Conservation (phyloP, 2,113 vertebrate species). For the Mesoclemmys tuberculata region DNA sequence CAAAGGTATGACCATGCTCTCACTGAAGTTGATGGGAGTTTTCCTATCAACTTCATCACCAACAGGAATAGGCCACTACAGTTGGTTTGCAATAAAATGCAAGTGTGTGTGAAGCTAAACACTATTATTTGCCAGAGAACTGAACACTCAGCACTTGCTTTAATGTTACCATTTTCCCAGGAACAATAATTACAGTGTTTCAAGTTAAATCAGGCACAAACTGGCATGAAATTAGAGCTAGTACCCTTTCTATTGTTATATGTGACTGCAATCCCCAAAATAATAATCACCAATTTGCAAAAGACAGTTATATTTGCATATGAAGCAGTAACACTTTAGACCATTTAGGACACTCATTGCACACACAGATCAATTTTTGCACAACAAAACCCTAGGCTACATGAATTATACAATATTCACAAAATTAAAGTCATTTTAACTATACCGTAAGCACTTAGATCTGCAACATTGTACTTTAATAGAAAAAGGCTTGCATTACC, state of each 20-base stretch:
- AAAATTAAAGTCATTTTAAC: neutral
- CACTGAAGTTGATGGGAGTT: fast-evolving
- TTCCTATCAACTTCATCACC: neutral
- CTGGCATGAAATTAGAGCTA: neutral
- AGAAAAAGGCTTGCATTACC: neutral
- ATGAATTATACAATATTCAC: neutral
- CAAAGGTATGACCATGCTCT: neutral
- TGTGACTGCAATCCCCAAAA: fast-evolving
- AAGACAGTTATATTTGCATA: neutral
- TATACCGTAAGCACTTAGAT: neutral
- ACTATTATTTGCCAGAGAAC: neutral
- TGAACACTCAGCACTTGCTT: neutral
- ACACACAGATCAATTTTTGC: neutral
- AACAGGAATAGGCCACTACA: neutral
- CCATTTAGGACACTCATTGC: too few species aligned
- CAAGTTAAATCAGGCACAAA: neutral
- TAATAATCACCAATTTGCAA: neutral
- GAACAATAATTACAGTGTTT: neutral
- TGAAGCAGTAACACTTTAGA: neutral
- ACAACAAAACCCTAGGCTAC: neutral
- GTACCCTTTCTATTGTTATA: neutral
- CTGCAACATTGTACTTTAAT: neutral
- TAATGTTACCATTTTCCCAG: neutral
- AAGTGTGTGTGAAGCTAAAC: neutral
- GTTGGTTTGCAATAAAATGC: neutral